phyloP scores from a whole-genome alignment of 1,140 invertebrate genomes.

The Neuroterus valhalla region DNA sequence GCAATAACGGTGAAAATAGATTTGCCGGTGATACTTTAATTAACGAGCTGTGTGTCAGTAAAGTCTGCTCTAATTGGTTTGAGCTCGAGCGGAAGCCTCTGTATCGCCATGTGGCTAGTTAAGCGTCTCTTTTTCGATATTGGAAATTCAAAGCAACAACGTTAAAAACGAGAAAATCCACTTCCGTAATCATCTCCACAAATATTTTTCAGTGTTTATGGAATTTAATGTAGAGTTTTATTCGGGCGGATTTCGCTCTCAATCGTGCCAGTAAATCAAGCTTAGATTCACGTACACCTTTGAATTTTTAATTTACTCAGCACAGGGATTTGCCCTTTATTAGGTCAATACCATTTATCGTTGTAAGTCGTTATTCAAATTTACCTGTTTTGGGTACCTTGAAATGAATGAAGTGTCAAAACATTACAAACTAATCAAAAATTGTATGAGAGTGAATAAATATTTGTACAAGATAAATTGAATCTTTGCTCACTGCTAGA shows the following conservation, averaged over 20 bases:
- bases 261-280: too few species aligned
- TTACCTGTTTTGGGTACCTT: too few species aligned
- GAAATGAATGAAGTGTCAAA: too few species aligned
- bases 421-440: too few species aligned
- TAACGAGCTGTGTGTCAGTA: slow-evolving; percentile 25
- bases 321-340: too few species aligned
- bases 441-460: too few species aligned
- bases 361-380: too few species aligned
- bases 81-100: slow-evolving; percentile 23
- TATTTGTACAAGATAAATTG: too few species aligned
- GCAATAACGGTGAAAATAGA: slow-evolving; percentile 27
- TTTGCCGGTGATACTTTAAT: slow-evolving; percentile 28
- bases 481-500: too few species aligned
- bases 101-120: slow-evolving; percentile 26
- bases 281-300: background rate
- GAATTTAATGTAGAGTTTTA: background rate
- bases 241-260: background rate
- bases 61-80: slow-evolving; percentile 30
- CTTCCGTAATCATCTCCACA: slow-evolving; percentile 1
- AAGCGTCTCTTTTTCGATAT: slow-evolving; percentile 12
- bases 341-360: too few species aligned
- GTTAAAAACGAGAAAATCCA: slow-evolving; percentile 26
- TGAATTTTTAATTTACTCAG: background rate
- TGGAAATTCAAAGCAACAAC: slow-evolving; percentile 17
- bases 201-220: background rate